Evolutionary conservation across 1,140 invertebrate genomes (phyloP), one percentile per base, ranked within the genome.

Genomic region (Drosophila nigrodunni): DNA sequence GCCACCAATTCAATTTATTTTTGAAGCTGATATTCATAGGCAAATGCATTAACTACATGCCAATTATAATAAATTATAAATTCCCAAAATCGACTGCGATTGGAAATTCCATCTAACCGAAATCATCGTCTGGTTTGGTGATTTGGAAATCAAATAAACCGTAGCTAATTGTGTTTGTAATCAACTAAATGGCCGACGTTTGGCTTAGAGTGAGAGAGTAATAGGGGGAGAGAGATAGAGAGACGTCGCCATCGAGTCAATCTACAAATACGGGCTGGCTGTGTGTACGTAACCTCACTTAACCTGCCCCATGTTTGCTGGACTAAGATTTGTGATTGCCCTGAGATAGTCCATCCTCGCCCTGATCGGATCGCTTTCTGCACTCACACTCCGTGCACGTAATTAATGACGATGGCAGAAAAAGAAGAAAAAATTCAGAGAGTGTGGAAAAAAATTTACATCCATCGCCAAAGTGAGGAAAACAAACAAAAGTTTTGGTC

Each of bases 101-200:
- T 44, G 6, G 21, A 46, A 66, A 10, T 10, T 37, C 50, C 71
- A 77, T 69, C 61, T 60, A 81, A 81, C 74, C 62, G 62, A 52
- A 46, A 61, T 60, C 55, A 68, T 74, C 76, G 71, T 77, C 79
- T 79, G 68, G 11, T 64, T 75, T 73, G 59, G 67, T 78, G 59
- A 55, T 75, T 88, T 67, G 82, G 83, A 80, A 88, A 88, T 88
- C 85, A 88, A 88, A 88, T 88, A 88, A 85, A 85, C 80, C 80
- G 67, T 78, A 70, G 86, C 85, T 88, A 88, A 88, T 88, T 88
- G 85, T 88, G 86, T 88, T 88, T 85, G 85, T 78, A 89, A 88
- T 88, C 85, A 88, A 88, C 86, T 89, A 89, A 88, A 88, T 89
- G 78, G 71, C 67, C 73, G 71, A 82, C 86, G 89, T 85, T 88